Base-by-base conservation (phyloP, 1,140 invertebrate species). In the Monomorium pharaonis region DNA sequence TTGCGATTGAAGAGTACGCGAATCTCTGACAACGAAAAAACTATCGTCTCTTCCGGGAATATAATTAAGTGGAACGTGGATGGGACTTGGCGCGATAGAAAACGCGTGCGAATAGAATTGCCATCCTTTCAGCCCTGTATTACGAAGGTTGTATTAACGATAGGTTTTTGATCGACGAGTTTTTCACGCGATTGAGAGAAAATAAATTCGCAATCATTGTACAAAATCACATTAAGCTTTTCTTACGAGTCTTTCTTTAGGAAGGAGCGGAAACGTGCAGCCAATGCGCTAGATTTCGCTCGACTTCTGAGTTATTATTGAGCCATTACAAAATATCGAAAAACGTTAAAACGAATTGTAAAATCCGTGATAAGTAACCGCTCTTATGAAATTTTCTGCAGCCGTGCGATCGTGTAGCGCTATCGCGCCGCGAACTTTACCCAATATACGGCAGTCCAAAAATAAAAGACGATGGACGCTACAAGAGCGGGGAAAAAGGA, bases 361-460 rank as follows among this genome's bases (percentile, higher is more conserved):
- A 33, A 69, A 58, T 44, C 27, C 65, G 78, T 4, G 37, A 44
- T 83, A 56, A 72, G 12, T 72, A 72, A 58, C 18, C 51, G 78
- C 33, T 72, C 65, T 81, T 72, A 56, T 58, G 69, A 72, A 58
- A 72, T 56, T 81, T 70, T 33, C 54, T 12, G 33, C 63, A 33
- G 69, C 14, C 27, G 12, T 21, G 30, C 60, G 77, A 81, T 81
- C 62, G 62, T 70, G 49, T 30, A 10, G 33, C 63, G 21, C 63
- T 42, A 69, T 42, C 33, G 60, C 60, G 21, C 30, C 44, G 62
- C 47, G 21, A 81, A 44, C 77, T 70, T 81, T 42, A 69, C 37
- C 51, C 78, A 24, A 81, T 70, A 56, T 81, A 81, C 65, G 49
- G 65, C 65, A 37, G 72, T 81, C 65, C 12, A 58, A 70, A 81